Evolutionary conservation across 2,113 vertebrate species (phyloP), one percentile per base, ranked within the genome.

Genomic region (Centropus bengalensis): DNA sequence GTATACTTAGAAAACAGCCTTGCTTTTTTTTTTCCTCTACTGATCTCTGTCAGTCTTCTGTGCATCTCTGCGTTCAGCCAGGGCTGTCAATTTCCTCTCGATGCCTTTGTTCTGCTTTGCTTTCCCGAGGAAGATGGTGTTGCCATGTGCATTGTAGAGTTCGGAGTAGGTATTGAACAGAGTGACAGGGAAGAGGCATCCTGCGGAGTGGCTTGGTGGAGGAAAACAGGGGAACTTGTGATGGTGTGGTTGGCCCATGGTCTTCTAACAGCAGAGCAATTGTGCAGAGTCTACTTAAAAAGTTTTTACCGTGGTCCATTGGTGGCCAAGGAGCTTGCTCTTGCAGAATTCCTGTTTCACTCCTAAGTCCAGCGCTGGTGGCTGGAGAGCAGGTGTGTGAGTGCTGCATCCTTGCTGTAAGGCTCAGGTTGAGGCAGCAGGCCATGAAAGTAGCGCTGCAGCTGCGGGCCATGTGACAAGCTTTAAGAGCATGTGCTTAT

Each of bases 401-500:
- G 66, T 15, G 18, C 56, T 2, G 9, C 58, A 8, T 59, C 60
- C 42, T 68, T 75, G 76, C 93, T 76, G 55, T 20, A 59, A 38
- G 38, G 90, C 77, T 0, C 0, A 71, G 51, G 20, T 12, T 40
- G 82, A 76, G 84, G 18, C 3, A 59, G 82, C 44, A 80, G 89
- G 70, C 75, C 64, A 12, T 51, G 79, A 56, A 75, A 63, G 84
- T 58, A 33, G 47, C 2, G 1, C 33, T 89, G 89, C 93, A 94
- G 89, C 93, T 94, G 87, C 84, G 73, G 68, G 42, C 88, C 64
- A 68, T 76, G 79, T 86, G 93, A 79, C 49, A 27, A 32, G 78
- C 89, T 89, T 45, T 64, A 62, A 45, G 69, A 83, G 68, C 10
- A 2, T 87, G 75, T 75, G 63, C 58, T 84, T 54, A 51, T 40